Percentiles rank a stretch among this genome's conserved stretches.
Conservation (phyloP, 2,888 invertebrate genomes). For the Brachylomia viminalis region DNA sequence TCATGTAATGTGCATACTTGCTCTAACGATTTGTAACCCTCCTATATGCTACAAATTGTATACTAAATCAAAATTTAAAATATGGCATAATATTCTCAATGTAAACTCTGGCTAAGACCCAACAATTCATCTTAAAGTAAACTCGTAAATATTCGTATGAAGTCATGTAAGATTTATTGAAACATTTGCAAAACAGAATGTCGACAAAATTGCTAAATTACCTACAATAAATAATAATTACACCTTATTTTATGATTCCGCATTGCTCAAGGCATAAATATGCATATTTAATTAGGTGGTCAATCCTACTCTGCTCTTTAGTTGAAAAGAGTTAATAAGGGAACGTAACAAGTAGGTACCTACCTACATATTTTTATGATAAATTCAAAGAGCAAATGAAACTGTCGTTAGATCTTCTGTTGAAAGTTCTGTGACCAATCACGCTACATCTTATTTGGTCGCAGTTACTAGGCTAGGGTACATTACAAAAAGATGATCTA, state of each 20-base stretch:
- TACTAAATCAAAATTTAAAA: conserved; percentile 24
- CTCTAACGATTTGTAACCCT: background rate
- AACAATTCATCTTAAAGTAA: conserved; percentile 23
- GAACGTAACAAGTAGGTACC: background rate
- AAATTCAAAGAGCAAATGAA: background rate
- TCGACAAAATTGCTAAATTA: background rate
- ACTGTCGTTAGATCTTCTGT: background rate
- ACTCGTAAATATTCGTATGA: conserved; percentile 33
- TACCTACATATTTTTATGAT: no score
- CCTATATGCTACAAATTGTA: background rate
- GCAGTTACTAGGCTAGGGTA: no score
- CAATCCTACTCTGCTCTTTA: background rate
- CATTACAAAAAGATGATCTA: no score
- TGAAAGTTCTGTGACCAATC: background rate
- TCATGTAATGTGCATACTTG: background rate
- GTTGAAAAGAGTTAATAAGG: conserved; percentile 2
- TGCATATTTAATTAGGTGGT: background rate
- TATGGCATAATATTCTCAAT: background rate
- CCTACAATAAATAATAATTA: background rate
- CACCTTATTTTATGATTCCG: background rate
- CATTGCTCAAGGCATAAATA: background rate
- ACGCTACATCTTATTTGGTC: no score
- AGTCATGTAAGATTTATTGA: conserved; percentile 29
- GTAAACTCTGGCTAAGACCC: conserved; percentile 21
- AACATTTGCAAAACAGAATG: conserved; percentile 9